Percentiles rank a stretch among this genome's conserved stretches.
Evolutionary conservation across 2,113 vertebrate species (phyloP).

Genomic region (Fukomys damarensis): DNA sequence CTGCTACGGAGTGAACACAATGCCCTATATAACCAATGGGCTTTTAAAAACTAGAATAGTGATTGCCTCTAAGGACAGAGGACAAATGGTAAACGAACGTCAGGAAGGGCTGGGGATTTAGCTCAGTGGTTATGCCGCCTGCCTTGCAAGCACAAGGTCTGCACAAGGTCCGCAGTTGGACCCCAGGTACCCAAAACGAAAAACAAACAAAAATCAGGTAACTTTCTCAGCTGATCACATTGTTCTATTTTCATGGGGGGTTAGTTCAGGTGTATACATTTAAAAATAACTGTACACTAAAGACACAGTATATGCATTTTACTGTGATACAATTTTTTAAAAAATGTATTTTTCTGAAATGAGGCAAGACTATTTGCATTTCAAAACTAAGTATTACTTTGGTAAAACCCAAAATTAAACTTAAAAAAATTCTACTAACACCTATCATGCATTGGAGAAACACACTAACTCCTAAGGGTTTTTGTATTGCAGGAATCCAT

Average conservation of each 20-base stretch:
- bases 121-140: too few relatives aligned
- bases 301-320: neutral
- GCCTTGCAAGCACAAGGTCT: too few relatives aligned
- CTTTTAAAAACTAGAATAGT: neutral
- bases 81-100: neutral
- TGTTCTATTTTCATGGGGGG: neutral
- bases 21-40: neutral
- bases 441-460: neutral
- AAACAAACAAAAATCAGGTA: too few relatives aligned
- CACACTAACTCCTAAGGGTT: neutral
- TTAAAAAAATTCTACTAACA: neutral
- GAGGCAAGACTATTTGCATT: neutral
- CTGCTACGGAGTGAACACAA: neutral
- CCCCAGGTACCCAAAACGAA: too few relatives aligned
- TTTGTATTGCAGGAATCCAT: constrained; percentile 15
- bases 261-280: neutral
- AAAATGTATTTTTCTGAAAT: neutral
- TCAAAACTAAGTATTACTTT: constrained; percentile 40
- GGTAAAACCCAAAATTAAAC: constrained; percentile 7
- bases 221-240: neutral
- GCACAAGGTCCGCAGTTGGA: too few relatives aligned
- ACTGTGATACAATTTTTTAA: neutral
- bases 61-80: neutral
- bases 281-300: neutral
- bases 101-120: too few relatives aligned